phyloP scores from a whole-genome alignment of 2,888 invertebrate species.

The Eupithecia vulgata region DNA sequence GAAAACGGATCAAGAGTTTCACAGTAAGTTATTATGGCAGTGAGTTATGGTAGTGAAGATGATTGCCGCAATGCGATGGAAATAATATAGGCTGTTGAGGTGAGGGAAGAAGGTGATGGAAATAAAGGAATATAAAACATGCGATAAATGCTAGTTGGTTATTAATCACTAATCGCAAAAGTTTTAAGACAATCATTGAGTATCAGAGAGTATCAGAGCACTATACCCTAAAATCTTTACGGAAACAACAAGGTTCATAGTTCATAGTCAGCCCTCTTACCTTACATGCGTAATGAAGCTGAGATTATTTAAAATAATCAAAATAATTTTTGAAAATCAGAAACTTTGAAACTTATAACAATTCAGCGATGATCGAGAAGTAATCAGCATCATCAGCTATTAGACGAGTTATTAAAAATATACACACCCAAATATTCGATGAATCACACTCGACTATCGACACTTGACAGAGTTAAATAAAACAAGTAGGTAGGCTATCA shows the following conservation, averaged over 20 bases:
- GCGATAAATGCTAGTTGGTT: not conserved
- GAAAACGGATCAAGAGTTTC: not conserved
- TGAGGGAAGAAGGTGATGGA: too few species aligned
- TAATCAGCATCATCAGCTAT: not conserved
- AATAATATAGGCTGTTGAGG: too few species aligned
- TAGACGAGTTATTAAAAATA: not conserved
- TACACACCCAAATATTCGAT: not conserved
- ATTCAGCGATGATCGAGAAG: not conserved
- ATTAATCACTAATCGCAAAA: not conserved
- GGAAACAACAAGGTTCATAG: too few species aligned
- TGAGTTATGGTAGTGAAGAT: not conserved
- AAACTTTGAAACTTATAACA: not conserved
- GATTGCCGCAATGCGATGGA: not conserved
- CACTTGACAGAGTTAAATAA: not conserved
- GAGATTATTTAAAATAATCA: too few species aligned
- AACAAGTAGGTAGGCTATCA: constrained; percentile 4
- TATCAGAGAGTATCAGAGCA: too few species aligned
- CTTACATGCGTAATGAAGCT: too few species aligned
- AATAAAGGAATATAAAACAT: not conserved
- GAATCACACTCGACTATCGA: not conserved
- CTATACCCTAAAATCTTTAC: too few species aligned
- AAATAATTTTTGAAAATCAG: not conserved
- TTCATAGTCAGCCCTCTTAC: too few species aligned
- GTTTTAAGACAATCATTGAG: too few species aligned
- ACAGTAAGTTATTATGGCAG: too few species aligned